Evolutionary conservation across 2,113 vertebrate genomes (phyloP).

Genomic region (Platanista minor): DNA sequence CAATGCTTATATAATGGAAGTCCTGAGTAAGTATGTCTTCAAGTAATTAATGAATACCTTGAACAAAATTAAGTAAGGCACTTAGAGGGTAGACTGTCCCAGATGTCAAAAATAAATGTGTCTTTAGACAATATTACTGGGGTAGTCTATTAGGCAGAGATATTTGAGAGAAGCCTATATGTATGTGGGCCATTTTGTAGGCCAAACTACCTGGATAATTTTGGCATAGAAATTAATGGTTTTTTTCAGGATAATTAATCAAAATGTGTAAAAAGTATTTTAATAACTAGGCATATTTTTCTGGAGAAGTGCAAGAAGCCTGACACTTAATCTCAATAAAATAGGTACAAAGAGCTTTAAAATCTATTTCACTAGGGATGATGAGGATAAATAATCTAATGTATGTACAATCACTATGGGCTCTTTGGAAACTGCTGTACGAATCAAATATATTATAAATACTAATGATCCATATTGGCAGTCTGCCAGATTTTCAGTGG

Average conservation of each 20-base stretch:
- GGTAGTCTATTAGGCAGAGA: background rate
- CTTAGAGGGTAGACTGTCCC: background rate
- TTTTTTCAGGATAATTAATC: constrained; percentile 15
- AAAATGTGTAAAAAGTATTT: constrained; percentile 10
- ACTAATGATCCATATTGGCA: background rate
- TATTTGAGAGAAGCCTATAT: background rate
- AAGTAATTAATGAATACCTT: background rate
- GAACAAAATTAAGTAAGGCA: constrained; percentile 4
- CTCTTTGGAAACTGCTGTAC: background rate
- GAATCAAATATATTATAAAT: background rate
- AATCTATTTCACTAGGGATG: background rate
- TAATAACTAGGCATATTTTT: background rate
- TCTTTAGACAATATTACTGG: background rate
- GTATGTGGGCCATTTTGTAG: background rate
- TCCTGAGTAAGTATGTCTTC: background rate
- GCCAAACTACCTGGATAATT: background rate
- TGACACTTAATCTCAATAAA: background rate
- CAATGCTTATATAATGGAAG: background rate
- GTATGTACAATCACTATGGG: background rate
- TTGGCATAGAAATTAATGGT: background rate
- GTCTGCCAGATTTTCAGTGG: background rate
- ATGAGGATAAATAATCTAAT: background rate
- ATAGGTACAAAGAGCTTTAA: background rate
- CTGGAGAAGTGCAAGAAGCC: background rate
- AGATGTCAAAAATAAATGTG: background rate